These are phyloP conservation scores for Melipona beecheii DNA, from an alignment of 2,888 invertebrate species.

Conservation along the genomic window DNA sequence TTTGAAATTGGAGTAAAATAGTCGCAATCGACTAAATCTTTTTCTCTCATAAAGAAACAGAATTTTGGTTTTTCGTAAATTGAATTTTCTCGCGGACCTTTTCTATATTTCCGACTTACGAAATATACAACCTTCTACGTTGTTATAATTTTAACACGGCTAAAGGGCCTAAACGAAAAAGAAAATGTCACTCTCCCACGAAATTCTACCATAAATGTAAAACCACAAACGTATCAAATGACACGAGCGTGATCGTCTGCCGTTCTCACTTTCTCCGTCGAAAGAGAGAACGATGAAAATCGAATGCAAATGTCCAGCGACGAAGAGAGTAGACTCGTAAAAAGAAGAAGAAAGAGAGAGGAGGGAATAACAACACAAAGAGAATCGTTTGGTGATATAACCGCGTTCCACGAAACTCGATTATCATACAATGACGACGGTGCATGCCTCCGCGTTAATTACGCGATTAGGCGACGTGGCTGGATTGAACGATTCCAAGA, in stretches of 20 bases:
- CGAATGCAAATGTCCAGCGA: not conserved
- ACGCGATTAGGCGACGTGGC: not conserved
- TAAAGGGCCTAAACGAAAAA: too few species aligned
- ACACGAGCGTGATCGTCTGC: not conserved
- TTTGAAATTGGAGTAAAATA: too few species aligned
- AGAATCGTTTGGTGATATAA: constrained; percentile 8
- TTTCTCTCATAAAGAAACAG: too few species aligned
- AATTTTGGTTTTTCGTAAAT: too few species aligned
- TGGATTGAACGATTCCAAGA: constrained; percentile 37
- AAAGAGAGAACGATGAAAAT: not conserved
- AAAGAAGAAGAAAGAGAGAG: not conserved
- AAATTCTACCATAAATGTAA: too few species aligned
- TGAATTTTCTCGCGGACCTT: too few species aligned
- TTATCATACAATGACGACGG: constrained; percentile 19
- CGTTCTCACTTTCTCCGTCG: not conserved
- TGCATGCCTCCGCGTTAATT: constrained; percentile 14
- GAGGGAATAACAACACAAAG: not conserved
- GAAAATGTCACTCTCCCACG: too few species aligned
- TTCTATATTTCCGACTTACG: too few species aligned
- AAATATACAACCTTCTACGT: too few species aligned
- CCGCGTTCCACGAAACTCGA: constrained; percentile 15
- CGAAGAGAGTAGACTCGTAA: not conserved
- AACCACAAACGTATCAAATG: too few species aligned
- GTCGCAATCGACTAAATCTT: too few species aligned
- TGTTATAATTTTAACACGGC: too few species aligned